A percentile compares a stretch with the other conserved stretches of the same genome.
phyloP scores from a whole-genome alignment of 2,113 vertebrate species.

The Pteropus alecto region DNA sequence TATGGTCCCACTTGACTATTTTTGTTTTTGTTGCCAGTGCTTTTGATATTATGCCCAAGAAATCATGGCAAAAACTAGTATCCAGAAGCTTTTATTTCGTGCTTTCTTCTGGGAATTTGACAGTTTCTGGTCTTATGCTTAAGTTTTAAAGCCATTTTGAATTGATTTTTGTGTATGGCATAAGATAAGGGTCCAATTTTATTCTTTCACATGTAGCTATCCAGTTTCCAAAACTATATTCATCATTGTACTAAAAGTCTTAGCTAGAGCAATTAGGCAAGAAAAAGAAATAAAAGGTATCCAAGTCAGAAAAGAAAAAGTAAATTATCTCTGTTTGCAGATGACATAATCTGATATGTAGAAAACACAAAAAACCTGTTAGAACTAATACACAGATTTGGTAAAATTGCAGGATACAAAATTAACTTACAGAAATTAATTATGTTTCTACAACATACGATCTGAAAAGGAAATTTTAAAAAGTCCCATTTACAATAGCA shows the following conservation, averaged over 20 bases:
- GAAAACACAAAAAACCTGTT: background rate
- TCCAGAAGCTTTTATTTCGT: background rate
- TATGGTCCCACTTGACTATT: background rate
- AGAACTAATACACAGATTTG: background rate
- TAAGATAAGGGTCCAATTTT: background rate
- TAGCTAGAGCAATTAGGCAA: background rate
- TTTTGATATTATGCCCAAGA: background rate
- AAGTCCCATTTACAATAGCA: background rate
- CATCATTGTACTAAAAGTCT: background rate
- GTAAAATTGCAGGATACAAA: background rate
- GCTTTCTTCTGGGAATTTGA: background rate
- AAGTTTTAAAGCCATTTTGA: background rate
- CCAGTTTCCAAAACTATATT: background rate
- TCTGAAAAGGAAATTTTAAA: background rate
- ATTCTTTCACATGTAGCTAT: background rate
- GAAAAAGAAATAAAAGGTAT: background rate
- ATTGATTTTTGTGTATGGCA: background rate
- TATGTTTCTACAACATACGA: background rate
- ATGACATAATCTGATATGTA: background rate
- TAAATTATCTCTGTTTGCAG: background rate
- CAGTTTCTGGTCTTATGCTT: background rate
- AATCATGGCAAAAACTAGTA: background rate
- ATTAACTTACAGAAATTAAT: background rate
- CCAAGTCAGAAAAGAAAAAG: background rate
- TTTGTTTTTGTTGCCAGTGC: background rate